Evolutionary conservation across 2,797 vertebrate species (phyloP).

Genomic region (Gorsachius magnificus): DNA sequence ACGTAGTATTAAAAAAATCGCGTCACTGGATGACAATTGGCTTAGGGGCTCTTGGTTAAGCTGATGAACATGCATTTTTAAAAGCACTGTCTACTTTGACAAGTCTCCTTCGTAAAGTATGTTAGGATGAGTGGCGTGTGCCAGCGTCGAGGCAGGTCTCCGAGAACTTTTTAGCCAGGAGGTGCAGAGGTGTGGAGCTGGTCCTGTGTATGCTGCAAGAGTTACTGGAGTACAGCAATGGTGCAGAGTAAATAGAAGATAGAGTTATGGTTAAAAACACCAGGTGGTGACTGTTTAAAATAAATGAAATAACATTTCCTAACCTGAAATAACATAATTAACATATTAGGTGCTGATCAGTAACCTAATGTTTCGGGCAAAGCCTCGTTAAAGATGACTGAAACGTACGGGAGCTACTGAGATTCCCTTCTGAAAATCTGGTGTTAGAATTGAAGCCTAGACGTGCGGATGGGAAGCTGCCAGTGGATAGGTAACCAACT

Average conservation of each 20-base stretch:
- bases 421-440: neutral
- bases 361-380: neutral
- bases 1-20: accelerated
- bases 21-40: accelerated
- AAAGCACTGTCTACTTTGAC: neutral
- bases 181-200: neutral
- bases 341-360: neutral
- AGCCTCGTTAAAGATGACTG: neutral
- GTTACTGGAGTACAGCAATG: accelerated
- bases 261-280: neutral
- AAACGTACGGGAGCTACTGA: neutral
- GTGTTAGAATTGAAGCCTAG: neutral
- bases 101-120: neutral
- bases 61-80: neutral
- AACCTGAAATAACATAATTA: neutral
- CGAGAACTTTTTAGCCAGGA: neutral
- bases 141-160: neutral
- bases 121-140: neutral
- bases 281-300: neutral
- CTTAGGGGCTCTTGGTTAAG: neutral
- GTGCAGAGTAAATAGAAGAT: neutral
- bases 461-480: neutral
- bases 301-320: neutral
- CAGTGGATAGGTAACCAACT: neutral
- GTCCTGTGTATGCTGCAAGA: accelerated